These are phyloP conservation scores for Axinella damicornis DNA, from an alignment of 37 sponge, comb jelly and placozoan genomes.

Conservation along the genomic window DNA sequence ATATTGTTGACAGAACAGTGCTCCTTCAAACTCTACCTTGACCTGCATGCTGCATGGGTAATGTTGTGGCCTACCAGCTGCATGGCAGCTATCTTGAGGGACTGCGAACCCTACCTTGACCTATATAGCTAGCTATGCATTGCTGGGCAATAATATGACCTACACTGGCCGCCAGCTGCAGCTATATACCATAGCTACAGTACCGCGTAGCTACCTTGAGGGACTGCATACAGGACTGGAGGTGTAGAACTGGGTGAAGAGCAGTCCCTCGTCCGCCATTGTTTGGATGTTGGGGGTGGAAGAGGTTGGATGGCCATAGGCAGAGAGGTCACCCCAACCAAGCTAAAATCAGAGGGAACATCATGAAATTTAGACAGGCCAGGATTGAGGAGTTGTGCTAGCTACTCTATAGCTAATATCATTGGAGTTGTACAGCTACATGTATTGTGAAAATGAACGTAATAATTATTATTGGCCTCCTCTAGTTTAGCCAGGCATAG, in stretches of 20 bases:
- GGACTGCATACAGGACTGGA: conserved; percentile 62
- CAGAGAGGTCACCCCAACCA: conserved; percentile 65
- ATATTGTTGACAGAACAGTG: no score
- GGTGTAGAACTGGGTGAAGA: conserved; percentile 64
- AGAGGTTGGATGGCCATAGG: conserved; percentile 65
- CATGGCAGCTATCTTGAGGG: no score
- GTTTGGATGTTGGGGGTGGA: conserved; percentile 55
- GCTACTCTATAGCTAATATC: not conserved
- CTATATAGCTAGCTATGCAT: not conserved
- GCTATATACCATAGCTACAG: no score
- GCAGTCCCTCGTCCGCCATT: conserved; percentile 48
- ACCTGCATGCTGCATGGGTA: no score
- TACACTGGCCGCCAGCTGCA: no score
- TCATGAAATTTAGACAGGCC: not conserved
- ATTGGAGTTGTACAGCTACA: not conserved
- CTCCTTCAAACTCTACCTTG: no score
- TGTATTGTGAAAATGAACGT: no score
- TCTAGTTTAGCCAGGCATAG: no score
- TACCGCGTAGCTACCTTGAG: conserved; percentile 50
- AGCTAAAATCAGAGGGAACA: conserved; percentile 57
- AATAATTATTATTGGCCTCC: no score
- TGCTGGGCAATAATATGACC: no score
- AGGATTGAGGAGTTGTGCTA: not conserved
- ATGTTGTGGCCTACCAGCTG: not conserved
- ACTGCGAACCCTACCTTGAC: no score